These are phyloP conservation scores for Drosophila engyochracea DNA, from an alignment of 2,888 invertebrate species.

Conservation along the genomic window DNA sequence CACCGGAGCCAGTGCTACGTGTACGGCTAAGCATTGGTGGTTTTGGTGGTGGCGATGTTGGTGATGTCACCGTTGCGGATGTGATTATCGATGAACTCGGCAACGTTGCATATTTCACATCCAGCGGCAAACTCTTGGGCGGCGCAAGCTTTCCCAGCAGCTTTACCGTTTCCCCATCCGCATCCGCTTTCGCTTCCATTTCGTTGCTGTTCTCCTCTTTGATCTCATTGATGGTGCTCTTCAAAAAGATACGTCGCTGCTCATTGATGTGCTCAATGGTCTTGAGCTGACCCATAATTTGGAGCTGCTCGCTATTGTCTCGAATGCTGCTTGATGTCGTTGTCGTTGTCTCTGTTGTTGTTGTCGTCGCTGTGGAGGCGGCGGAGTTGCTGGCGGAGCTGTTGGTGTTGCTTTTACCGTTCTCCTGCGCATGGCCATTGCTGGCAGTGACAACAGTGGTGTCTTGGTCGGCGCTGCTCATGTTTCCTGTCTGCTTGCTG, in stretches of 20 bases:
- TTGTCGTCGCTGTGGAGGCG: neutral
- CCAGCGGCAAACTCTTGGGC: slow-evolving; percentile 53
- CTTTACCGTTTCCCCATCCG: neutral
- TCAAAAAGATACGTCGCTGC: slow-evolving; percentile 75
- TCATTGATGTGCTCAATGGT: slow-evolving; percentile 80
- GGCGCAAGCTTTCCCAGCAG: slow-evolving; percentile 32
- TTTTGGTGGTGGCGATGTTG: slow-evolving; percentile 80
- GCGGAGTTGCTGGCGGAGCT: neutral
- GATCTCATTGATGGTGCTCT: slow-evolving; percentile 70
- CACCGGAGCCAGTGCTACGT: slow-evolving; percentile 77
- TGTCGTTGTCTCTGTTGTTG: neutral
- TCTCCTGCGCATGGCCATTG: slow-evolving; percentile 29
- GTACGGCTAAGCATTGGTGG: slow-evolving; percentile 82
- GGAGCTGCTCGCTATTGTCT: slow-evolving; percentile 46
- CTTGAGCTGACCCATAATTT: slow-evolving; percentile 74
- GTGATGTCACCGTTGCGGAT: slow-evolving; percentile 59
- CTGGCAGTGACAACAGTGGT: slow-evolving; percentile 24
- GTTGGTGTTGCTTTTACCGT: neutral
- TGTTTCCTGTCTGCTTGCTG: slow-evolving; percentile 45
- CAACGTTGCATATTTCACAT: slow-evolving; percentile 70
- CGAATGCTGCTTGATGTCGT: slow-evolving; percentile 1
- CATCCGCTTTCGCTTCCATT: neutral
- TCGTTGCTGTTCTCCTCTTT: slow-evolving; percentile 31
- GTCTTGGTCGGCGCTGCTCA: slow-evolving; percentile 42
- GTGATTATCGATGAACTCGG: slow-evolving; percentile 52